Conservation (phyloP, 2,113 vertebrate species). For the Dicerorhinus sumatrensis region DNA sequence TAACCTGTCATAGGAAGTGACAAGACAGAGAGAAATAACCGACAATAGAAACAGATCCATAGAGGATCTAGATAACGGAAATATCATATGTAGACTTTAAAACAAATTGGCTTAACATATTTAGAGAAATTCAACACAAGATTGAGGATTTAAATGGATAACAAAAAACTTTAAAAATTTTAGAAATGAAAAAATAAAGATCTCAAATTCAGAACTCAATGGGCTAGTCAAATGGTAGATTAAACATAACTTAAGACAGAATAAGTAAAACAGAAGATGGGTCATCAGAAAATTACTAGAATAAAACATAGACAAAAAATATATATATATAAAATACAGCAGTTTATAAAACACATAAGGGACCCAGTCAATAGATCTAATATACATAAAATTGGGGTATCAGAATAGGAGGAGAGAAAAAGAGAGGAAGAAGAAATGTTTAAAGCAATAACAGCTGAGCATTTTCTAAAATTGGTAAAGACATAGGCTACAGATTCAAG, state of each 20-base stretch:
- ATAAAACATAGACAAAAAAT: neutral
- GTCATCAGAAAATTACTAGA: neutral
- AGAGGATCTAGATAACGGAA: neutral
- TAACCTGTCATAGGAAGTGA: neutral
- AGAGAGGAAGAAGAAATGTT: neutral
- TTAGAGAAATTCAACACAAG: neutral
- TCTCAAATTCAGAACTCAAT: neutral
- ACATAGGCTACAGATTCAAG: neutral
- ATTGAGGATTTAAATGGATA: neutral
- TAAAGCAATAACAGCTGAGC: neutral
- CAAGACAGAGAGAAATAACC: neutral
- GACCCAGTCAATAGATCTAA: neutral
- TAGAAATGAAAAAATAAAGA: neutral
- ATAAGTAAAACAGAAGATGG: neutral
- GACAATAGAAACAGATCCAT: neutral
- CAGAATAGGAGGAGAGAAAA: neutral
- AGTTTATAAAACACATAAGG: neutral
- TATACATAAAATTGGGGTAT: neutral
- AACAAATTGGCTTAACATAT: neutral
- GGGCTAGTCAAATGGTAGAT: neutral
- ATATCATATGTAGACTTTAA: neutral
- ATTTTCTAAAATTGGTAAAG: neutral
- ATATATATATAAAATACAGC: neutral
- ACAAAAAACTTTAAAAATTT: neutral
- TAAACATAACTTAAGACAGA: neutral